These are phyloP conservation scores for Oreonectes daqikongensis DNA, from an alignment of 2,797 vertebrate species.

Conservation along the genomic window DNA sequence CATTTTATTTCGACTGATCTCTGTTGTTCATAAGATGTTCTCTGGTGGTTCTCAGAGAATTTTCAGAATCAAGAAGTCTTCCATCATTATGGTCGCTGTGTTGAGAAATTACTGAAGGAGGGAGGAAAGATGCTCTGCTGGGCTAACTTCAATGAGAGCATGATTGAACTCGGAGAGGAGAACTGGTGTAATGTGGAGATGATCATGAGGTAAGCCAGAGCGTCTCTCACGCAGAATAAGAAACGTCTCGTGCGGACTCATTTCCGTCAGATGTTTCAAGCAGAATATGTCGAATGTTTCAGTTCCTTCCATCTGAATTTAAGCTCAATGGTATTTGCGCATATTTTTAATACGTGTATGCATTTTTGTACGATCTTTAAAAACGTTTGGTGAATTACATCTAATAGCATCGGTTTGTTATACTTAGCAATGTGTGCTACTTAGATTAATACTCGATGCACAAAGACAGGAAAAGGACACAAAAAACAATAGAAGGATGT, in stretches of 20 bases:
- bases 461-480: constrained; percentile 24
- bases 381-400: background rate
- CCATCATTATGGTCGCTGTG: fast-evolving
- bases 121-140: fast-evolving
- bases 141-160: fast-evolving
- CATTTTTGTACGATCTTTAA: background rate
- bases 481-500: constrained; percentile 42
- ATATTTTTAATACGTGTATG: too few species aligned
- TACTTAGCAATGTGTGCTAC: background rate
- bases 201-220: constrained; percentile 57
- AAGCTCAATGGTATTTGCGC: too few species aligned
- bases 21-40: background rate
- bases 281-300: background rate
- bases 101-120: fast-evolving
- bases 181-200: constrained; percentile 63
- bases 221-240: background rate
- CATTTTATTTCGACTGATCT: background rate
- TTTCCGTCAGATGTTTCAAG: background rate
- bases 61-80: constrained; percentile 54
- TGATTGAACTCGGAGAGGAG: constrained; percentile 46
- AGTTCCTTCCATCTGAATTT: background rate
- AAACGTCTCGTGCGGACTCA: background rate
- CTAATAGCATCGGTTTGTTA: background rate
- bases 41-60: constrained; percentile 53
- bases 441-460: background rate